Evolutionary conservation across 1,140 invertebrate genomes (phyloP).

Genomic region (Brachionus manjavacas): DNA sequence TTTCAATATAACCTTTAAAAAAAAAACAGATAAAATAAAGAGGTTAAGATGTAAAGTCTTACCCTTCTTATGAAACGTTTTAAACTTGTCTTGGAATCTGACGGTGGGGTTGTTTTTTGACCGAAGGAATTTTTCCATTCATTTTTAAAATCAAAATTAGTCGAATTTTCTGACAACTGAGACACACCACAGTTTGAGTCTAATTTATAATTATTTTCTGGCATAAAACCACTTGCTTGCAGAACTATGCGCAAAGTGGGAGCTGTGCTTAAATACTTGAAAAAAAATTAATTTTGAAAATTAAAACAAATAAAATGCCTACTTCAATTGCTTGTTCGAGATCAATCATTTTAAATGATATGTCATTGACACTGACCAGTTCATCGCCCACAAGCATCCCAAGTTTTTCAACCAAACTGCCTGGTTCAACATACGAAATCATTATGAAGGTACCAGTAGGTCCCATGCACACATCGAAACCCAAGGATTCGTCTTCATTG

Average conservation of each 20-base stretch:
- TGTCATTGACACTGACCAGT: constrained; percentile 40
- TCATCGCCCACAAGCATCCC: constrained; percentile 35
- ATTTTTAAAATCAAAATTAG: constrained; percentile 32
- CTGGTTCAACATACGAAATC: constrained; percentile 39
- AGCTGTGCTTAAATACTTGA: constrained; percentile 18
- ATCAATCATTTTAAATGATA: constrained; percentile 41
- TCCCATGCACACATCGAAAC: constrained; percentile 38
- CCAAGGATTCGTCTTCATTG: constrained; percentile 35
- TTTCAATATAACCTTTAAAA: neutral
- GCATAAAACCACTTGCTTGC: constrained; percentile 40
- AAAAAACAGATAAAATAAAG: neutral
- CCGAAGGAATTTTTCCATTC: constrained; percentile 36
- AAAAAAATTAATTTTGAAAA: neutral
- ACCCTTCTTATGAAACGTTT: constrained; percentile 17
- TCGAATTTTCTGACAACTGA: neutral
- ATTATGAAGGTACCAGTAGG: constrained; percentile 40
- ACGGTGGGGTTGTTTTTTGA: neutral
- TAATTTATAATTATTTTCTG: neutral
- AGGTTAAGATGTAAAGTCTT: neutral
- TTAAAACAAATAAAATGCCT: neutral
- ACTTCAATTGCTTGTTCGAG: constrained; percentile 38
- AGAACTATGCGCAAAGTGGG: constrained; percentile 7
- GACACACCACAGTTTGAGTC: neutral
- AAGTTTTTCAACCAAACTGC: constrained; percentile 7
- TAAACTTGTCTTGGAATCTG: constrained; percentile 1